Conservation (phyloP, 1,140 invertebrate genomes). For the Brachionus sp. region DNA sequence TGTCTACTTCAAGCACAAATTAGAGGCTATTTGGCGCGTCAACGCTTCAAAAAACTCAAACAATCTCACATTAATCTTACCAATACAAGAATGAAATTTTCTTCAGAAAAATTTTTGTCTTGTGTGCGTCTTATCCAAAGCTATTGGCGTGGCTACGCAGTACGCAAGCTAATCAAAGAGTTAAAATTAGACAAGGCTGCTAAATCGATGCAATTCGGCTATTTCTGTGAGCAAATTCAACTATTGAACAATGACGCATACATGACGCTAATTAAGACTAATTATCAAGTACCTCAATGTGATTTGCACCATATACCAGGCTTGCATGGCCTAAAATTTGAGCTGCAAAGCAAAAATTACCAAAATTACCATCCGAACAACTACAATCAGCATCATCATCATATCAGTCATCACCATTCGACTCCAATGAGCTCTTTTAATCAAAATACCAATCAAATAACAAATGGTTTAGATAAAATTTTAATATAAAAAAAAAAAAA, state of each 20-base stretch:
- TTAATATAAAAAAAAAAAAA: background rate
- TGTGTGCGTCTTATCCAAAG: conserved; percentile 28
- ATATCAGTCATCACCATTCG: background rate
- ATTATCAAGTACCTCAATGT: conserved; percentile 6
- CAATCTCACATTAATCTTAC: background rate
- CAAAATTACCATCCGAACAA: background rate
- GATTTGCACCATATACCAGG: conserved; percentile 4
- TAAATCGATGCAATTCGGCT: conserved; percentile 22
- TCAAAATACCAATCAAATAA: background rate
- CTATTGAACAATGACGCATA: conserved; percentile 13
- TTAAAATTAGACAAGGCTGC: conserved; percentile 16
- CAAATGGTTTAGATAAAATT: background rate
- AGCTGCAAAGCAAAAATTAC: background rate
- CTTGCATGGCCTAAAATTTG: background rate
- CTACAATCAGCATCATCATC: background rate
- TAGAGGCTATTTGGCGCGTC: conserved; percentile 46
- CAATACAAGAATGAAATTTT: background rate
- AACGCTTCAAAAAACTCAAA: conserved; percentile 20
- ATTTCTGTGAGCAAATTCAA: conserved; percentile 37
- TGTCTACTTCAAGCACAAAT: conserved; percentile 45
- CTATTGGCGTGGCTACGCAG: conserved; percentile 16
- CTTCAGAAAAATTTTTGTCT: background rate
- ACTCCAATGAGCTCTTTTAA: background rate
- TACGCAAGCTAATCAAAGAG: conserved; percentile 4
- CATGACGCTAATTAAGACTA: conserved; percentile 25